Evolutionary conservation across 92 coral and sea anemone genomes (phyloP).

Genomic region (Montipora capitata): DNA sequence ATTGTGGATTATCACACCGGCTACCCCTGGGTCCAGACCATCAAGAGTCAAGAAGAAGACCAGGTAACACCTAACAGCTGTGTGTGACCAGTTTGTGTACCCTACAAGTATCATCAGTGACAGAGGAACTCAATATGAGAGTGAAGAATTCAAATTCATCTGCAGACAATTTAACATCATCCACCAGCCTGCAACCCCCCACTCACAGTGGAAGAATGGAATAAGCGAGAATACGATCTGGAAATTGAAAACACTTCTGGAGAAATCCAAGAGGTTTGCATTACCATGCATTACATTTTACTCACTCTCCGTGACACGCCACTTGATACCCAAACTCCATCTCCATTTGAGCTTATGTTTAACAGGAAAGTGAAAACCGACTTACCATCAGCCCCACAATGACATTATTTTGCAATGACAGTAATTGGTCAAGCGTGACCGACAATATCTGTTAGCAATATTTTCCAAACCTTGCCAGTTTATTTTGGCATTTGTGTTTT

Average conservation of each 20-base stretch:
- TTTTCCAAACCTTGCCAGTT: no score
- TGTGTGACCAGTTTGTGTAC: constrained; percentile 78
- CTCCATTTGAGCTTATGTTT: constrained; percentile 79
- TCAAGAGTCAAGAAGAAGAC: no score
- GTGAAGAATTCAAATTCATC: constrained; percentile 82
- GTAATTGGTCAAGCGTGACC: not conserved
- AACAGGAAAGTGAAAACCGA: constrained; percentile 78
- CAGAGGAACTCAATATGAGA: constrained; percentile 38
- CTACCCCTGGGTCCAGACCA: no score
- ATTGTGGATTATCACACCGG: constrained; percentile 58
- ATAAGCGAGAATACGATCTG: constrained; percentile 77
- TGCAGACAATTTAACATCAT: constrained; percentile 77
- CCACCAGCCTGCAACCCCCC: constrained; percentile 79
- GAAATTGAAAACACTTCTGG: constrained; percentile 75
- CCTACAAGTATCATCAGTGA: constrained; percentile 25
- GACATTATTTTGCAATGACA: no score
- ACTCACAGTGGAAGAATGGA: constrained; percentile 82
- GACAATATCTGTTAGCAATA: no score
- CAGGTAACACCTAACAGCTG: constrained; percentile 62
- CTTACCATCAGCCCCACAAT: constrained; percentile 70
- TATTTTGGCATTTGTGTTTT: no score
- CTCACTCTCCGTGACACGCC: constrained; percentile 79
- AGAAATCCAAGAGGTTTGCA: constrained; percentile 74
- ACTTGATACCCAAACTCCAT: constrained; percentile 69
- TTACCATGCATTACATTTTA: constrained; percentile 74